A percentile compares a stretch with the other conserved stretches of the same genome.
Evolutionary conservation across 2,888 invertebrate genomes (phyloP).

Genomic region (Ariolimax columbianus): DNA sequence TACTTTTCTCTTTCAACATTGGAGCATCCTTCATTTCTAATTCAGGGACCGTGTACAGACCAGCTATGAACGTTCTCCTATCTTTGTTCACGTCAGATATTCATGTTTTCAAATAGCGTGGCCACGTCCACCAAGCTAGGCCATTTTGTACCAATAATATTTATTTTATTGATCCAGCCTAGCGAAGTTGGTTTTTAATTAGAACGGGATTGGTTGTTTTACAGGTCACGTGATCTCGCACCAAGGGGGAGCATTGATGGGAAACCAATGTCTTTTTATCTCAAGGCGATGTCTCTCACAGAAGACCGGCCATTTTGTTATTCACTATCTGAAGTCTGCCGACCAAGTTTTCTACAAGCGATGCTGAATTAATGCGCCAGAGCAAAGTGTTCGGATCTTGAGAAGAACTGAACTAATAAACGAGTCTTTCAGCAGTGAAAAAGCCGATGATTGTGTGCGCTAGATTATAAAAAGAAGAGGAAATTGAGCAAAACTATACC

Average conservation of each 20-base stretch:
- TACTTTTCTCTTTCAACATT: not conserved
- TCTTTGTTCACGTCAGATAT: not conserved
- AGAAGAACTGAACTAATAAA: slow-evolving; percentile 24
- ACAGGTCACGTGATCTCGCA: slow-evolving; percentile 35
- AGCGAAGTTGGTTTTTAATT: slow-evolving; percentile 56
- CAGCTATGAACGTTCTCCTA: not conserved
- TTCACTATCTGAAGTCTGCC: slow-evolving; percentile 21
- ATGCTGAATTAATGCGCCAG: slow-evolving; percentile 31
- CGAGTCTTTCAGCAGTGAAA: not conserved
- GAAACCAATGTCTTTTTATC: slow-evolving; percentile 4
- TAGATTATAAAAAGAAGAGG: slow-evolving; percentile 43
- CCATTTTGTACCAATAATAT: slow-evolving; percentile 57
- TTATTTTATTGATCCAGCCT: slow-evolving; percentile 55
- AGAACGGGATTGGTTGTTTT: slow-evolving; percentile 54
- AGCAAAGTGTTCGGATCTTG: slow-evolving; percentile 17
- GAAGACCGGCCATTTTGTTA: slow-evolving; percentile 13
- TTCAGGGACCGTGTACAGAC: not conserved
- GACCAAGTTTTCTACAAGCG: slow-evolving; percentile 5
- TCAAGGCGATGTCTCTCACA: slow-evolving; percentile 34
- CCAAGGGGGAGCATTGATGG: slow-evolving; percentile 3
- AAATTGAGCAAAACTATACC: slow-evolving; percentile 48
- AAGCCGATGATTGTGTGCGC: not conserved
- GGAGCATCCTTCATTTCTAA: not conserved
- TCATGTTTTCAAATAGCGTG: not conserved
- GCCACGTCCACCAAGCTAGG: not conserved